These are phyloP conservation scores for Cataglyphis cursor DNA, from an alignment of 2,888 invertebrate species.

Conservation along the genomic window DNA sequence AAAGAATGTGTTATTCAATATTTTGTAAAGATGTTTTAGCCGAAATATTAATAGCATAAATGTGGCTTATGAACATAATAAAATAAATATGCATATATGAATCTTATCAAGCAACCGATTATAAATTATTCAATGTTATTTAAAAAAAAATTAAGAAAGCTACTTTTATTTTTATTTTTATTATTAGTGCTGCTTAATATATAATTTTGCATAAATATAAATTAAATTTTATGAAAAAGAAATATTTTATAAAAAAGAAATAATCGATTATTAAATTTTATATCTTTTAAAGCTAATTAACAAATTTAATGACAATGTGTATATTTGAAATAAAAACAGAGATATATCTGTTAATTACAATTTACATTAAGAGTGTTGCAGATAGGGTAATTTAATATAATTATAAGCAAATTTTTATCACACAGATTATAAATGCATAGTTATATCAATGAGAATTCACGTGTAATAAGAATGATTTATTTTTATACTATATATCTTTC, in stretches of 20 bases:
- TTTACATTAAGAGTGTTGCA: constrained; percentile 5
- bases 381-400: not conserved
- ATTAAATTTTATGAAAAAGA: not conserved
- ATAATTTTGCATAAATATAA: constrained; percentile 16
- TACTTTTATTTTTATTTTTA: not conserved
- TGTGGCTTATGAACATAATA: not conserved
- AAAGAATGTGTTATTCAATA: not conserved
- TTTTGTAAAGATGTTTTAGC: not conserved
- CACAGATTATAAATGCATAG: not conserved
- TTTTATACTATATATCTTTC: constrained; percentile 8
- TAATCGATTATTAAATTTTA: not conserved
- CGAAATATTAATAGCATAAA: not conserved
- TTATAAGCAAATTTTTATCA: constrained; percentile 11
- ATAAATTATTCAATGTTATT: constrained; percentile 3
- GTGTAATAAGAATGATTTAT: not conserved
- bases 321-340: not conserved
- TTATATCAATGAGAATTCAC: not conserved
- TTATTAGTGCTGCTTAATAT: not conserved
- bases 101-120: constrained; percentile 18
- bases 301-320: not conserved
- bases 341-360: constrained; percentile 13
- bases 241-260: not conserved
- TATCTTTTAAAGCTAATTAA: not conserved
- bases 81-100: constrained; percentile 28
- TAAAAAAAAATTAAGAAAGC: not conserved